Percentiles rank a stretch among this genome's conserved stretches.
Evolutionary conservation across 2,888 invertebrate species (phyloP).

Genomic region (Imbricaverruca yamaguchii): DNA sequence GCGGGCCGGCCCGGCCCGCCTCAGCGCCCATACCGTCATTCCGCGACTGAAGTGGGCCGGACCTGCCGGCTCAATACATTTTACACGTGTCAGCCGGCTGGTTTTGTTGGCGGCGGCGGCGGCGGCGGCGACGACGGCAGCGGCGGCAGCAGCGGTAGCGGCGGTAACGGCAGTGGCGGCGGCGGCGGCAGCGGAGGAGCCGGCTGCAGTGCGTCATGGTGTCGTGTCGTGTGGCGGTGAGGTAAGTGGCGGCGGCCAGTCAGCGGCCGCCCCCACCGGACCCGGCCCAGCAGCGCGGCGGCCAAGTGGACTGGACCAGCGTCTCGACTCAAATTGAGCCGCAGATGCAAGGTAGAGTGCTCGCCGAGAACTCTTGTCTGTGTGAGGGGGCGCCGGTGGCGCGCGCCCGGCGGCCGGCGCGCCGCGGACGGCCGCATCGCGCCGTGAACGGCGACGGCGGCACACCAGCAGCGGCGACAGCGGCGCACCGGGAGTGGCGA

Average conservation of each 20-base stretch:
- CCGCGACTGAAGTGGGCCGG: not conserved
- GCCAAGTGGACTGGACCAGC: not conserved
- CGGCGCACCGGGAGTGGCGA: too few species aligned
- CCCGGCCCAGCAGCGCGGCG: not conserved
- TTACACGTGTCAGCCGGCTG: not conserved
- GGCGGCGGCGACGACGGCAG: not conserved
- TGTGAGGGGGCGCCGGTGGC: not conserved
- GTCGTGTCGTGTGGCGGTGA: not conserved
- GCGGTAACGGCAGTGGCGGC: not conserved
- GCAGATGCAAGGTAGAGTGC: slow-evolving; percentile 22
- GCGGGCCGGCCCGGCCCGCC: too few species aligned
- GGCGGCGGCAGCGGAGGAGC: not conserved
- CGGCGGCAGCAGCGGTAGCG: not conserved
- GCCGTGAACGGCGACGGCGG: too few species aligned
- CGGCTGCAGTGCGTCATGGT: not conserved
- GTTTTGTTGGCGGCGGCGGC: not conserved
- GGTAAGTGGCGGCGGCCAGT: slow-evolving; percentile 7
- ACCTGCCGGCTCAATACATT: not conserved
- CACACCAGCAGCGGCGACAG: too few species aligned
- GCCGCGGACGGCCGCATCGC: too few species aligned
- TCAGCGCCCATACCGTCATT: too few species aligned
- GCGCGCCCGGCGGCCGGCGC: not conserved
- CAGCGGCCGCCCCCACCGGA: not conserved
- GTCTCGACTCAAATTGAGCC: slow-evolving; percentile 9
- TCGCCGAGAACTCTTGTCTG: not conserved